Evolutionary conservation across 1,140 invertebrate species (phyloP), one percentile per base, ranked within the genome.

Genomic region (Cotesia vestalis): DNA sequence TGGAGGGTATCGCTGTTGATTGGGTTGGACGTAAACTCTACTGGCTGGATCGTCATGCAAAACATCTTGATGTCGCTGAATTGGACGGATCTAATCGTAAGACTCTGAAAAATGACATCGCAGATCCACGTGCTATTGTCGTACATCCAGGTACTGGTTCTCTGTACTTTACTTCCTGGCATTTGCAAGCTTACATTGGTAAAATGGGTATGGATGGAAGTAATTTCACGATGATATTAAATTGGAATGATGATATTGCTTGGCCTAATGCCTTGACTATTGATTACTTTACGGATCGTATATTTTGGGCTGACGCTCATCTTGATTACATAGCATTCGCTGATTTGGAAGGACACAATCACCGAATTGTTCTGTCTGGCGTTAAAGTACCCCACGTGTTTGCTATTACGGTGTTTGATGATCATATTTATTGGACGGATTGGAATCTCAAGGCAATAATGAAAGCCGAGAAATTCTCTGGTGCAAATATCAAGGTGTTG

Each of bases 221-320:
- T 1, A 97, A 98, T 78, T 94, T 97, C 75, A 94, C 93, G 0
- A 89, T 92, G 66, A 94, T 98, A 74, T 88, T 99, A 4, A 97
- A 93, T 9, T 96, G 94, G 91, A 94, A 97, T 79, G 90, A 98
- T 70, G 96, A 97, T 78, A 93, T 99, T 14, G 97, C 97, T 12
- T 99, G 97, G 97, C 98, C 98, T 0, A 99, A 99, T 85, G 98
- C 97, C 3, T 82, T 99, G 0, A 96, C 98, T 0, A 94, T 99
- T 63, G 98, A 99, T 80, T 98, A 97, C 81, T 97, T 98, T 80
- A 96, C 96, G 3, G 93, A 98, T 76, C 90, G 94, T 76, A 91
- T 98, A 14, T 98, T 95, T 86, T 99, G 95, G 94, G 98, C 97
- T 0, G 98, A 99, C 84, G 98, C 98, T 76, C 98, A 99, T 90